These are phyloP conservation scores for Camponotus floridanus DNA, from an alignment of 1,140 invertebrate species.

Conservation along the genomic window DNA sequence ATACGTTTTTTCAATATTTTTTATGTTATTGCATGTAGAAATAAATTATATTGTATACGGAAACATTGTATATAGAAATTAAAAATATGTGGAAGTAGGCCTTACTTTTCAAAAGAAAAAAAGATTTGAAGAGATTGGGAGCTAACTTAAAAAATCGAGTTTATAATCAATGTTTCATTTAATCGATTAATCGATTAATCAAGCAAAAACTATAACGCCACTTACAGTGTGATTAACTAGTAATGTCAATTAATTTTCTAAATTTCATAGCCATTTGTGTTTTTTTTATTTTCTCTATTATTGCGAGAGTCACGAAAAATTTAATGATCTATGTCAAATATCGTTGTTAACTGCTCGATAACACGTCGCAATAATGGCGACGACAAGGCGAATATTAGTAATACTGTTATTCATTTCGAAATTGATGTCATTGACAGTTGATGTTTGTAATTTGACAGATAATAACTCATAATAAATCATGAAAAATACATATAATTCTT, in stretches of 20 bases:
- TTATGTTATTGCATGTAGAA: no score
- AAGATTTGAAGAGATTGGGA: background rate
- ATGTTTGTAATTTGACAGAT: conserved; percentile 36
- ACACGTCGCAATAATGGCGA: background rate
- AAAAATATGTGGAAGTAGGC: background rate
- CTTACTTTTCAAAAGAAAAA: background rate
- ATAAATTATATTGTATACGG: no score
- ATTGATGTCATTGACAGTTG: conserved; percentile 3
- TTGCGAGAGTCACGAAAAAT: conserved; percentile 18
- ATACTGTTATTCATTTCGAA: conserved; percentile 10
- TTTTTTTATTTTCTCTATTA: conserved; percentile 23
- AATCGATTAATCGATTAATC: background rate
- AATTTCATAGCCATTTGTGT: background rate
- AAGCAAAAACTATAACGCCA: background rate
- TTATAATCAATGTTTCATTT: background rate
- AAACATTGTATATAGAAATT: no score
- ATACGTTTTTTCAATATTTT: no score
- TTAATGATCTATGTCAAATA: conserved; percentile 12
- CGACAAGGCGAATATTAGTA: background rate
- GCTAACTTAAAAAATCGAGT: background rate
- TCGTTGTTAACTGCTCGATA: conserved; percentile 17
- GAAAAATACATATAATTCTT: conserved; percentile 2
- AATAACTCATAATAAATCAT: conserved; percentile 22
- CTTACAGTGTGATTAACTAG: background rate
- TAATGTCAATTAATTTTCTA: conserved; percentile 5